Evolutionary conservation across 2,888 invertebrate species (phyloP).

Genomic region (Magallana nippona): DNA sequence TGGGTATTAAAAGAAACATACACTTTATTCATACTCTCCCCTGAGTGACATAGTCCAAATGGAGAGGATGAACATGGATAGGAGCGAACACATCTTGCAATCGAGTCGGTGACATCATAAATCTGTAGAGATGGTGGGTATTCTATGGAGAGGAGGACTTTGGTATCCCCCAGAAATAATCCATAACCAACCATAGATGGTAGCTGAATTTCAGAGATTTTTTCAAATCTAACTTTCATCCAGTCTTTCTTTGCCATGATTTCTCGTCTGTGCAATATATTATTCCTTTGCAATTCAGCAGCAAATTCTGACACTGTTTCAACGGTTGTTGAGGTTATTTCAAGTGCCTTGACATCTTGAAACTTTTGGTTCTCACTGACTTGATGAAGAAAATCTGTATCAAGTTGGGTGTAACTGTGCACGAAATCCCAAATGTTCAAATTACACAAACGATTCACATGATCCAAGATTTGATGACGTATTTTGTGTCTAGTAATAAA

Average conservation of each 20-base stretch:
- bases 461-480: neutral
- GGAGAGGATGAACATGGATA: neutral
- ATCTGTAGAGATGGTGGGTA: neutral
- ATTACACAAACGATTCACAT: neutral
- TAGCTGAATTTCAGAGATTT: neutral
- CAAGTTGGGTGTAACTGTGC: neutral
- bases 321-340: neutral
- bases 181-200: neutral
- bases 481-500: neutral
- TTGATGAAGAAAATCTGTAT: neutral
- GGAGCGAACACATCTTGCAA: neutral
- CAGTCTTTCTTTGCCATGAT: neutral
- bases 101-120: neutral
- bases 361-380: neutral
- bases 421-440: neutral
- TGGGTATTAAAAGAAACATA: neutral
- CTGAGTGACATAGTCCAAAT: neutral
- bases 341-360: neutral
- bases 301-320: neutral
- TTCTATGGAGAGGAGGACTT: neutral
- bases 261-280: neutral
- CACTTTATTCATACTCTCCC: neutral
- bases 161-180: neutral
- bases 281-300: neutral
- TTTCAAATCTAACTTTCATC: constrained; percentile 4